A percentile compares a stretch with the other conserved stretches of the same genome.
Evolutionary conservation across 2,113 vertebrate genomes (phyloP).

Genomic region (Syngnathus typhle): DNA sequence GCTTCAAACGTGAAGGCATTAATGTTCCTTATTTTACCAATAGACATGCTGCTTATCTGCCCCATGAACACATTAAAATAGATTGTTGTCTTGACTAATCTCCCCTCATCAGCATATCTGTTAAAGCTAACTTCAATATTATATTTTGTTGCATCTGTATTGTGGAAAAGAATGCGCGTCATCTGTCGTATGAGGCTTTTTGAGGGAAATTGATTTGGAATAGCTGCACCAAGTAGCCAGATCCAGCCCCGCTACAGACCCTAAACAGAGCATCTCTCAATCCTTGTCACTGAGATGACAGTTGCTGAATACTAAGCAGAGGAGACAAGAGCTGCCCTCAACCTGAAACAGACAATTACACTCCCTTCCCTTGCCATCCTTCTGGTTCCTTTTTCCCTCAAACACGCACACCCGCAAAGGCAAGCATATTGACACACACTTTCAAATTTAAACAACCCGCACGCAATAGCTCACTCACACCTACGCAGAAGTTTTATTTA

Average conservation of each 20-base stretch:
- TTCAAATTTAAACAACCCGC: conserved; percentile 23
- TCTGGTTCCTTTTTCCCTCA: neutral
- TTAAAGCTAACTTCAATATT: neutral
- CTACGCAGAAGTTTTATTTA: conserved; percentile 31
- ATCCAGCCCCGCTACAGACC: conserved; percentile 29
- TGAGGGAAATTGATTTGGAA: conserved; percentile 55
- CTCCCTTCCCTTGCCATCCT: neutral
- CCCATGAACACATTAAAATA: neutral
- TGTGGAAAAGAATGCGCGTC: conserved; percentile 27
- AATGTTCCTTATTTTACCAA: neutral
- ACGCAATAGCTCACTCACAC: conserved; percentile 22
- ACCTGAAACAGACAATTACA: conserved; percentile 31
- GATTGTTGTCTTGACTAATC: neutral
- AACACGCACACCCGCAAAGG: conserved; percentile 6
- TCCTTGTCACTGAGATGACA: conserved; percentile 38
- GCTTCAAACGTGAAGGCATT: neutral
- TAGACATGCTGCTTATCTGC: neutral
- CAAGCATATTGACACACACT: conserved; percentile 12
- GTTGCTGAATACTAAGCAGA: conserved; percentile 59
- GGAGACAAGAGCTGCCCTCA: conserved; percentile 46
- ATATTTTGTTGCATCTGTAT: neutral
- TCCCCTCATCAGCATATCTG: neutral
- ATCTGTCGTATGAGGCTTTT: conserved; percentile 27
- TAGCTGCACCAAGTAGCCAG: conserved; percentile 40
- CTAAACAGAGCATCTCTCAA: conserved; percentile 53